Conservation (phyloP, 1,140 invertebrate species). For the Aphaenogaster floridana region DNA sequence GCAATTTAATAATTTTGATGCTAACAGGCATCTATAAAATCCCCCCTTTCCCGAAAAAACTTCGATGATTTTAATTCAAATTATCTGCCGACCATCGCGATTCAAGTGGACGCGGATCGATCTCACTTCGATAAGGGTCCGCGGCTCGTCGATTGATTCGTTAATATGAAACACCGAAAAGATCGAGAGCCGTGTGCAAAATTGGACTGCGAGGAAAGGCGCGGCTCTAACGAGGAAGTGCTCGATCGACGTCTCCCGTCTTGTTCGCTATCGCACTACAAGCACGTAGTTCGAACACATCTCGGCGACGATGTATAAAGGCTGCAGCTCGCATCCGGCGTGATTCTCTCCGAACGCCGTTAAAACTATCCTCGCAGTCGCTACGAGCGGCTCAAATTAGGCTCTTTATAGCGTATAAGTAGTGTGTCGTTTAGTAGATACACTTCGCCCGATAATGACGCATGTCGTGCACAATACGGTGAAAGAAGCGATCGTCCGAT, state of each 20-base stretch:
- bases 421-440: conserved; percentile 7
- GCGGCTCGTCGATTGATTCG: conserved; percentile 6
- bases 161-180: neutral
- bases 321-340: conserved; percentile 5
- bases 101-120: neutral
- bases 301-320: conserved; percentile 17
- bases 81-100: neutral
- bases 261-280: conserved; percentile 29
- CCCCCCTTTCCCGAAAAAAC: too few species aligned
- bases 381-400: conserved; percentile 10
- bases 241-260: conserved; percentile 11
- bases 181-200: conserved; percentile 22
- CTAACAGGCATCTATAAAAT: too few species aligned
- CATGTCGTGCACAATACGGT: neutral
- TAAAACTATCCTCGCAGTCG: neutral
- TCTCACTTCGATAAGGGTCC: neutral
- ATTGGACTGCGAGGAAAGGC: conserved; percentile 37
- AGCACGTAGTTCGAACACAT: conserved; percentile 17
- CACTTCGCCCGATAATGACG: conserved; percentile 7
- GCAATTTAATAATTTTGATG: too few species aligned
- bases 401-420: conserved; percentile 25
- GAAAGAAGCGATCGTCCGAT: neutral
- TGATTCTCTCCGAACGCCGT: conserved; percentile 11
- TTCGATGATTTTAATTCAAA: neutral
- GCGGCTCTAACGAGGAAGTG: conserved; percentile 44